Evolutionary conservation across 2,797 vertebrate species (phyloP).

Genomic region (Manis crassicaudata): DNA sequence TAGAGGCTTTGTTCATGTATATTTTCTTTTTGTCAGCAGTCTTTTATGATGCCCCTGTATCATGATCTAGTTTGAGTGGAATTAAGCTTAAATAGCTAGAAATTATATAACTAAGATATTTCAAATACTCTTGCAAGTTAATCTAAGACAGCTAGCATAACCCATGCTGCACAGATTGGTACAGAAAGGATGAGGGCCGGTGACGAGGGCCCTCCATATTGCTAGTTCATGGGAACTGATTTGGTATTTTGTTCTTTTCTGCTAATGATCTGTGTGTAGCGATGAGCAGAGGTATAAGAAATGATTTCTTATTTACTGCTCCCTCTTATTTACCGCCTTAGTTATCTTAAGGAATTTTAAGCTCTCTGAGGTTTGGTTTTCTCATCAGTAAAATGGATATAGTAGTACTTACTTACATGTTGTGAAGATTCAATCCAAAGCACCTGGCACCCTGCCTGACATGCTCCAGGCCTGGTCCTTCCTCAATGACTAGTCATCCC

Average conservation of each 20-base stretch:
- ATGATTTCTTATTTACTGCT: neutral
- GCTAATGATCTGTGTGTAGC: neutral
- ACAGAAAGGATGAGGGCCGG: neutral
- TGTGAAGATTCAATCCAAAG: neutral
- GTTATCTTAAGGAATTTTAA: neutral
- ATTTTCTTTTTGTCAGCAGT: constrained; percentile 36
- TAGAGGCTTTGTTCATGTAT: neutral
- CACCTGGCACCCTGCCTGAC: neutral
- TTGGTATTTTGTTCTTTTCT: neutral
- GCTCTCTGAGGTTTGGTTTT: neutral
- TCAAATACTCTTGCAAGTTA: constrained; percentile 21
- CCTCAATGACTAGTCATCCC: neutral
- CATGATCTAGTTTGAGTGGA: constrained; percentile 36
- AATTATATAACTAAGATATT: constrained; percentile 33
- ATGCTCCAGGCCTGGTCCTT: neutral
- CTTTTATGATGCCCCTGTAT: neutral
- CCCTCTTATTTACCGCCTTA: neutral
- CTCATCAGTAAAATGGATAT: neutral
- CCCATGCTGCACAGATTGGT: neutral
- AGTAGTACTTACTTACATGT: neutral
- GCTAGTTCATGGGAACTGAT: neutral
- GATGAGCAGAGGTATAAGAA: neutral
- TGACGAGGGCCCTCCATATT: neutral
- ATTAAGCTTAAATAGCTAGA: constrained; percentile 34
- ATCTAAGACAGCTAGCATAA: neutral